Evolutionary conservation across 2,113 vertebrate genomes (phyloP).

Genomic region (Eolophus roseicapilla): DNA sequence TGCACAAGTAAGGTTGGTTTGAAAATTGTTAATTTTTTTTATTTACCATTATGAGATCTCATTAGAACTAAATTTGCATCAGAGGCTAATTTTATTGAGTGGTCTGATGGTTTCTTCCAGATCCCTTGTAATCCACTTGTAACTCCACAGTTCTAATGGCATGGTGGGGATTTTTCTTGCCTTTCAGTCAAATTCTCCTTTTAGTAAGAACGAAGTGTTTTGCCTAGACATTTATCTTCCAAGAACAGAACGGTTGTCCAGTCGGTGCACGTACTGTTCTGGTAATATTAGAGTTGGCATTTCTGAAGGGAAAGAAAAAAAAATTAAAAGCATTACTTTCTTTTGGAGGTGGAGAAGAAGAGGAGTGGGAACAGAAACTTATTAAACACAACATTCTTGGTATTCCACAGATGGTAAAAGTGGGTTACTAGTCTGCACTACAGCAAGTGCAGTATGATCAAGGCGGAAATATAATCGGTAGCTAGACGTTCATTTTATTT

Average conservation of each 20-base stretch:
- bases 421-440: neutral
- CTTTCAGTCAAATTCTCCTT: neutral
- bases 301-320: neutral
- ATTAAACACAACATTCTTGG: neutral
- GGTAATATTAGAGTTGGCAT: neutral
- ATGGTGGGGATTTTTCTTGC: neutral
- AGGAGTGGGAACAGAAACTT: neutral
- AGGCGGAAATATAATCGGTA: neutral
- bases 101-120: neutral
- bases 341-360: neutral
- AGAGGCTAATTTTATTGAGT: neutral
- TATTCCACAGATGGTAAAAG: constrained; percentile 28
- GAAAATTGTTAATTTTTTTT: neutral
- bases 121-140: neutral
- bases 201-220: neutral
- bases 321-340: neutral
- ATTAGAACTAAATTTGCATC: neutral
- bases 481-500: constrained; percentile 30
- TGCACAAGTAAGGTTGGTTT: neutral
- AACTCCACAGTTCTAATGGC: neutral
- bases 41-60: neutral
- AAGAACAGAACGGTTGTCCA: neutral
- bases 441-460: constrained; percentile 22
- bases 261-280: neutral
- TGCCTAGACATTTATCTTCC: neutral